Conservation (phyloP, 2,888 invertebrate species). For the Megamerina dolium region DNA sequence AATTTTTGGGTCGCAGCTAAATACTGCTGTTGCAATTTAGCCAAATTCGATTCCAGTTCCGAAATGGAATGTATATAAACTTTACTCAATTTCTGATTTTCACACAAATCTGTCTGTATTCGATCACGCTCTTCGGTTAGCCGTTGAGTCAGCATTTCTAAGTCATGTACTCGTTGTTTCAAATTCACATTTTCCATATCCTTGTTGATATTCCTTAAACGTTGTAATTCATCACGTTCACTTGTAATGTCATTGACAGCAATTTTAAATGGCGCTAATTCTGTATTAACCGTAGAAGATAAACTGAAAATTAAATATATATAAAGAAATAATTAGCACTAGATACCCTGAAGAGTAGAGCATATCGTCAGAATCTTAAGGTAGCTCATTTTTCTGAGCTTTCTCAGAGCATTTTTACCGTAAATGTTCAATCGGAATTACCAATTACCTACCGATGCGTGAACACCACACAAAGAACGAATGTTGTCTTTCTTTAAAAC, state of each 20-base stretch:
- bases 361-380: too few species aligned
- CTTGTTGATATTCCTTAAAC: constrained; percentile 29
- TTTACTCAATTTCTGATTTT: constrained; percentile 27
- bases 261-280: constrained; percentile 41
- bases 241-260: constrained; percentile 36
- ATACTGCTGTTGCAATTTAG: constrained; percentile 50
- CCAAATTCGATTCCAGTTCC: constrained; percentile 42
- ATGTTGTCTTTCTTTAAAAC: too few species aligned
- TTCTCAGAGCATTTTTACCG: too few species aligned
- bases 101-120: constrained; percentile 27
- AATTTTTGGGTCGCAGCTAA: constrained; percentile 51
- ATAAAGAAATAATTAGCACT: neutral
- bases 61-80: constrained; percentile 43
- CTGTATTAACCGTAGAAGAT: constrained; percentile 14
- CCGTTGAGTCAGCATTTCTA: constrained; percentile 29
- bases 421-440: too few species aligned
- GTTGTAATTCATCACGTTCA: constrained; percentile 41
- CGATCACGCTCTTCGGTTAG: constrained; percentile 35
- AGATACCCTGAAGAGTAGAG: too few species aligned
- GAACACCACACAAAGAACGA: too few species aligned
- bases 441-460: too few species aligned
- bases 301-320: too few species aligned
- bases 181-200: constrained; percentile 32
- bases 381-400: too few species aligned
- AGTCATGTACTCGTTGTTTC: constrained; percentile 29